phyloP scores from a whole-genome alignment of 2,888 invertebrate genomes.

The Parapristionchus giblindavisi region DNA sequence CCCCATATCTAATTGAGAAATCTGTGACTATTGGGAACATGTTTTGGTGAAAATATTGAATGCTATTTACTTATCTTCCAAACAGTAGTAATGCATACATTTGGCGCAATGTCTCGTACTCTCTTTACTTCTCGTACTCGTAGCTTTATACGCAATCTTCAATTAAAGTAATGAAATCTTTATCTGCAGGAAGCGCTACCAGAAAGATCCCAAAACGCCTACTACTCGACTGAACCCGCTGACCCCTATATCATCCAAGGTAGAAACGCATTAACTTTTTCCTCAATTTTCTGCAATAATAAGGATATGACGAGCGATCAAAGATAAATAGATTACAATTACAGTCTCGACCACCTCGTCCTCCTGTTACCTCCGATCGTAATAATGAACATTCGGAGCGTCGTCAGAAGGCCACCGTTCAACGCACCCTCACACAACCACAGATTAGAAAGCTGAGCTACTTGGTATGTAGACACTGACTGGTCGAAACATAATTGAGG shows the following conservation, averaged over 20 bases:
- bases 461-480: no score
- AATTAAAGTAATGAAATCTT: no score
- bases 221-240: background rate
- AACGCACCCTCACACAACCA: slow-evolving; percentile 27
- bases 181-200: background rate
- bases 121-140: no score
- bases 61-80: no score
- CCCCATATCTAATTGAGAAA: background rate
- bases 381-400: no score
- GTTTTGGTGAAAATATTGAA: background rate
- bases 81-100: no score
- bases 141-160: no score
- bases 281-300: no score
- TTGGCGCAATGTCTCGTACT: no score
- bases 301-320: no score
- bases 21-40: background rate
- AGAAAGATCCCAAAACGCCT: background rate
- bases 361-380: background rate
- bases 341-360: background rate
- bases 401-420: background rate
- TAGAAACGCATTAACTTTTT: no score
- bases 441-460: slow-evolving; percentile 35
- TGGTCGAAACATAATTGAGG: no score
- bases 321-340: background rate
- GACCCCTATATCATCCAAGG: background rate